phyloP scores from a whole-genome alignment of 1,140 invertebrate species.

The Pseudobourletiella spinata region DNA sequence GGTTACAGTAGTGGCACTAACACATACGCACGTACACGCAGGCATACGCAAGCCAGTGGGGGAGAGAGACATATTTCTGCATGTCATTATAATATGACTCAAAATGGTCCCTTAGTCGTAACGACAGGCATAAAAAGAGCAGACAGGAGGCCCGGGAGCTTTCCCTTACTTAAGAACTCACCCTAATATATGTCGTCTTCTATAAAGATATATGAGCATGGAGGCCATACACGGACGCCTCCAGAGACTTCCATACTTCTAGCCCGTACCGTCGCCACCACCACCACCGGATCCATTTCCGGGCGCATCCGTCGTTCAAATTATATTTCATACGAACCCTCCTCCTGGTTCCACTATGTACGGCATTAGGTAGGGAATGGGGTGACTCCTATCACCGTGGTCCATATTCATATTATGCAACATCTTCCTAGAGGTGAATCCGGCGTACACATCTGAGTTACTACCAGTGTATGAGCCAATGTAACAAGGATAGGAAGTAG shows the following conservation, averaged over 20 bases:
- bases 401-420: neutral
- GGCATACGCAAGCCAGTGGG: too few species aligned
- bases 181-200: conserved; percentile 17
- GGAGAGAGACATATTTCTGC: too few species aligned
- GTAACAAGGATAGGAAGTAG: neutral
- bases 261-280: conserved; percentile 10
- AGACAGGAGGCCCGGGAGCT: too few species aligned
- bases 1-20: too few species aligned
- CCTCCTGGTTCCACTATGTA: neutral
- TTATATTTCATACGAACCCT: conserved; percentile 15
- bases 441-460: neutral
- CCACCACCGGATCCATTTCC: conserved; percentile 17
- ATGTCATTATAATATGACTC: too few species aligned
- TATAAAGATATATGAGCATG: conserved; percentile 32
- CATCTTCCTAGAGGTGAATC: too few species aligned
- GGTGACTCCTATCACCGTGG: neutral
- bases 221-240: conserved; percentile 19
- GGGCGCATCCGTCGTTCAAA: conserved; percentile 28
- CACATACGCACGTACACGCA: too few species aligned
- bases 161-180: conserved; percentile 13
- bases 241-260: conserved; percentile 30
- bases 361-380: neutral
- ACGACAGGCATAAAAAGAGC: too few species aligned
- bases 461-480: neutral
- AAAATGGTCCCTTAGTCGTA: too few species aligned